Base-by-base conservation (phyloP, 1,140 invertebrate genomes). In the Hycleus cichorii region DNA sequence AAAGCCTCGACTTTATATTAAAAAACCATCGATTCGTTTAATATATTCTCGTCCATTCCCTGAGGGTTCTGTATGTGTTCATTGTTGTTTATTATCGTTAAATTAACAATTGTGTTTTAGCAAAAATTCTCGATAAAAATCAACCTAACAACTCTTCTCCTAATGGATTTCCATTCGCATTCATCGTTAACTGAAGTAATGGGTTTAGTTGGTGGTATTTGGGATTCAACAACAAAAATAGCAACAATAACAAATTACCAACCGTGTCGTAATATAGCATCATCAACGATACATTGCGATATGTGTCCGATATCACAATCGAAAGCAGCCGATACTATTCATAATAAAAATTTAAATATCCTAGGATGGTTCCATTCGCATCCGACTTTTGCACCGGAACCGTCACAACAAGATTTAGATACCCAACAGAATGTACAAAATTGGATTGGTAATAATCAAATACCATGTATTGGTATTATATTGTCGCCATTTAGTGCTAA, bases 161-260 rank as follows among this genome's bases (percentile, higher is more conserved):
- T 80, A 3, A 83, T 87, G 78, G 85, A 89, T 70, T 75, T 82
- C 27, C 87, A 89, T 75, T 77, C 85, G 48, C 85, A 88, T 71
- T 76, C 80, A 27, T 83, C 80, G 7, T 71, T 76, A 40, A 82
- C 78, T 3, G 87, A 89, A 75, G 84, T 89, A 18, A 88, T 88
- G 78, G 87, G 87, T 12, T 77, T 89, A 55, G 67, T 87, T 40
- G 87, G 84, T 18, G 86, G 85, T 3, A 72, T 68, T 54, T 74
- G 73, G 69, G 62, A 71, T 9, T 58, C 70, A 9, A 44, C 60
- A 32, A 50, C 49, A 38, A 65, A 63, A 52, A 71, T 65, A 39
- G 64, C 80, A 27, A 65, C 69, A n/a, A 75, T 83, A 66, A 68
- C 66, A 51, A 68, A 76, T 62, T 77, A 85, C 69, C 78, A 78